Evolutionary conservation across 1,140 invertebrate species (phyloP).

Genomic region (Trichonephila clavipes): DNA sequence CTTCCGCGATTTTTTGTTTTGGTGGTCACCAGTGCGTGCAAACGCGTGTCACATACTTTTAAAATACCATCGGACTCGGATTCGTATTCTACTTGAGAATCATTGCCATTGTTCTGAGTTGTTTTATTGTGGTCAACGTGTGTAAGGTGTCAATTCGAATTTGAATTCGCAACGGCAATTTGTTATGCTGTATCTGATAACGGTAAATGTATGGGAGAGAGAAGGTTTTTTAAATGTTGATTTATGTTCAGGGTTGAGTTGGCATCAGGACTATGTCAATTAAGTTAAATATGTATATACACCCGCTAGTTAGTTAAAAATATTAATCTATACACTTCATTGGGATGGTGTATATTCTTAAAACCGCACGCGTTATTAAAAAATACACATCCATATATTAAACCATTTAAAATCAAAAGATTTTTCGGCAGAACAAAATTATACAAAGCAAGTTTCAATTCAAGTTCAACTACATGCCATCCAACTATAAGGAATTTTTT

Average conservation of each 20-base stretch:
- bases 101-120: background rate
- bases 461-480: no score
- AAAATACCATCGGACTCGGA: no score
- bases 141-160: background rate
- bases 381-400: no score
- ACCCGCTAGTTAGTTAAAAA: no score
- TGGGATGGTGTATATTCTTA: no score
- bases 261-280: background rate
- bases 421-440: no score
- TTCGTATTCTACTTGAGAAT: background rate
- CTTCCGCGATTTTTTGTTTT: background rate
- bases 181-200: background rate
- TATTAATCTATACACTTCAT: no score
- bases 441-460: no score
- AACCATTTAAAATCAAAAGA: no score
- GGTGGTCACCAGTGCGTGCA: background rate
- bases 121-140: background rate
- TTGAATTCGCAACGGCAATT: background rate
- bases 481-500: no score
- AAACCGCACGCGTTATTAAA: no score
- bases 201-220: background rate
- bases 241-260: background rate
- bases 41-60: background rate
- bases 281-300: background rate
- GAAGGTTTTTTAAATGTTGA: background rate